These are phyloP conservation scores for Serrognathus titanus DNA, from an alignment of 2,888 invertebrate genomes.

Conservation along the genomic window DNA sequence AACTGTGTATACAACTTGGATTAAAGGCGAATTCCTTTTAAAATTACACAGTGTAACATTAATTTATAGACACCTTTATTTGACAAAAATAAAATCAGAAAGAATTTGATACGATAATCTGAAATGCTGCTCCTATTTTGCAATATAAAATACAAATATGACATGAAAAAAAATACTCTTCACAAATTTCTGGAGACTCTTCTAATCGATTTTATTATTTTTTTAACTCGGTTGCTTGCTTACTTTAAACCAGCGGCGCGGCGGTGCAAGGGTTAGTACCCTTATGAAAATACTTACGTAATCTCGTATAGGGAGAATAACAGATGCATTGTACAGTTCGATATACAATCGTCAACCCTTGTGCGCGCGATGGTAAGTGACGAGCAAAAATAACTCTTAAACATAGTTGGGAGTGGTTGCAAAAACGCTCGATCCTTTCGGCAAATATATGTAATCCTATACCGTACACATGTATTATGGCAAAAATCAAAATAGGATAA, in stretches of 20 bases:
- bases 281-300: slow-evolving; percentile 39
- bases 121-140: too few species aligned
- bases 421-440: slow-evolving; percentile 14
- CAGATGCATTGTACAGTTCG: slow-evolving; percentile 40
- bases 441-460: slow-evolving; percentile 31
- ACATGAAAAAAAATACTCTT: too few species aligned
- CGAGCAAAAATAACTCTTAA: slow-evolving; percentile 18
- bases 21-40: too few species aligned
- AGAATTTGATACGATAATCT: too few species aligned
- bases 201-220: too few species aligned
- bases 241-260: slow-evolving; percentile 5
- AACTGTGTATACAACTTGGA: too few species aligned
- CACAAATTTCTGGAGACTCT: too few species aligned
- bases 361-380: slow-evolving; percentile 13
- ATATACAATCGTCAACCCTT: slow-evolving; percentile 23
- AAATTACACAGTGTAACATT: too few species aligned
- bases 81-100: too few species aligned
- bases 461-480: slow-evolving; percentile 34
- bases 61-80: too few species aligned
- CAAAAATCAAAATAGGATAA: slow-evolving; percentile 38
- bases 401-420: slow-evolving; percentile 6
- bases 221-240: too few species aligned
- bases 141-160: too few species aligned
- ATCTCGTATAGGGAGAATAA: slow-evolving; percentile 39
- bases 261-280: slow-evolving; percentile 31